Conservation (phyloP, 2,113 vertebrate species). For the Ameiurus melas region DNA sequence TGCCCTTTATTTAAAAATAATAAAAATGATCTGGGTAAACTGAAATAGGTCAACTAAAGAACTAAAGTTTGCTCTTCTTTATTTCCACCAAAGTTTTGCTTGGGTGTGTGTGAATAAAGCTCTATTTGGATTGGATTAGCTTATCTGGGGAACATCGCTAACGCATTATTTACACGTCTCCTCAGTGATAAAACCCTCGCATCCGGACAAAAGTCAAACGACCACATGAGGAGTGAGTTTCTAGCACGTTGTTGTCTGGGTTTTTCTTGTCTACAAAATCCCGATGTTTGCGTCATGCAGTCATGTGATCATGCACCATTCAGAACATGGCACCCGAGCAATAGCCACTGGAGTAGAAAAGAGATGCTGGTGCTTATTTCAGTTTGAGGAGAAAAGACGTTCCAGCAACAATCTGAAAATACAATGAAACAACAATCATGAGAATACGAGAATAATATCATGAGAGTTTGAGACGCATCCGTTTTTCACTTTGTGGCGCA, state of each 20-base stretch:
- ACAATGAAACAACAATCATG: background rate
- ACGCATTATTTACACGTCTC: background rate
- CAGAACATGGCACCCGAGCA: background rate
- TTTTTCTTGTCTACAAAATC: background rate
- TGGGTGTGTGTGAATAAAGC: background rate
- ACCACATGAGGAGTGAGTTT: background rate
- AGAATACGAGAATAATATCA: background rate
- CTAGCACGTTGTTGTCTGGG: background rate
- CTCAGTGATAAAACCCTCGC: background rate
- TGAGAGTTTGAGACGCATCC: background rate
- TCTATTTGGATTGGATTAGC: background rate
- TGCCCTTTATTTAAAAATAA: no score
- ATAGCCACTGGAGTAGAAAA: background rate
- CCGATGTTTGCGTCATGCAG: background rate
- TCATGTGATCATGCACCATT: background rate
- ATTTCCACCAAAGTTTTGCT: background rate
- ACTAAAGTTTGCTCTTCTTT: background rate
- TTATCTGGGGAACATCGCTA: background rate
- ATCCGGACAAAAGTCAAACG: background rate
- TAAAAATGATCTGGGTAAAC: no score
- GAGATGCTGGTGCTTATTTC: background rate
- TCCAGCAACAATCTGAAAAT: background rate
- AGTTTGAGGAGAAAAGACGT: background rate
- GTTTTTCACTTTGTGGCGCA: background rate
- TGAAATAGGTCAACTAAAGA: no score